phyloP scores from a whole-genome alignment of 2,888 invertebrate species.

The Pegoplata infirma region DNA sequence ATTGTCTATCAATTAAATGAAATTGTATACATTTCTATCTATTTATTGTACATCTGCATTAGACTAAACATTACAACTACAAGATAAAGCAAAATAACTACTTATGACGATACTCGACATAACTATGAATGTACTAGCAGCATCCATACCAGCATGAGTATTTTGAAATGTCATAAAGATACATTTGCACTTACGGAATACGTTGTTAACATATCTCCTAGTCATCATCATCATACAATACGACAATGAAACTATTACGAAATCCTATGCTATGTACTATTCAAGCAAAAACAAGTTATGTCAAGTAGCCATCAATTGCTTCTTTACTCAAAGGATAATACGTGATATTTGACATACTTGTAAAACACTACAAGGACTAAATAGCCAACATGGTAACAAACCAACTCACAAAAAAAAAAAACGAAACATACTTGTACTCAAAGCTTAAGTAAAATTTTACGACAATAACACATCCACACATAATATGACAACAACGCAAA shows the following conservation, averaged over 20 bases:
- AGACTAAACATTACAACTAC: no score
- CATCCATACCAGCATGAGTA: no score
- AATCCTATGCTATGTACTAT: neutral
- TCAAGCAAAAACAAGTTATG: conserved; percentile 31
- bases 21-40: no score
- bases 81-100: no score
- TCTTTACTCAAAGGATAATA: conserved; percentile 53
- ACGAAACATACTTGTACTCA: conserved; percentile 2
- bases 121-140: no score
- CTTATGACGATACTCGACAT: no score
- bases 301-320: conserved; percentile 44
- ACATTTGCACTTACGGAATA: conserved; percentile 43
- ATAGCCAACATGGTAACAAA: neutral
- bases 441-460: conserved; percentile 29
- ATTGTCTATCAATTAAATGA: no score
- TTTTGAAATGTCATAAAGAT: conserved; percentile 17
- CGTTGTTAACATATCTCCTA: neutral
- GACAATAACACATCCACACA: conserved; percentile 12
- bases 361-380: conserved; percentile 14
- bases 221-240: neutral
- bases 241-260: neutral
- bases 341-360: conserved; percentile 58
- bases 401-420: no score
- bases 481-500: conserved; percentile 43
- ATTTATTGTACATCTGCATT: no score